A percentile compares a stretch with the other conserved stretches of the same genome.
Evolutionary conservation across 1,140 invertebrate genomes (phyloP).

Genomic region (Pogonus chalceus): DNA sequence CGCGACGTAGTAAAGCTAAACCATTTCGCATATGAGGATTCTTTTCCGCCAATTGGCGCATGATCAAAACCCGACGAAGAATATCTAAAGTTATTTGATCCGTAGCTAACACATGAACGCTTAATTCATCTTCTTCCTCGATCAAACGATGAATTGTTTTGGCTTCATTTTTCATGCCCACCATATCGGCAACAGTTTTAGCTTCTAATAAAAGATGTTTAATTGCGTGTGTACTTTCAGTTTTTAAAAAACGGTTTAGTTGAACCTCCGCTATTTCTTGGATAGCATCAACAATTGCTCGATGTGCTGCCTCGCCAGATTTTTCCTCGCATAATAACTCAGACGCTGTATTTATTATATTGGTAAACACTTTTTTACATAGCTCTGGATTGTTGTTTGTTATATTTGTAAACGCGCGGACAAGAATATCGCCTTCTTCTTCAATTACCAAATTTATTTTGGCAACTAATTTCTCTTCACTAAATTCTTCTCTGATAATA

Average conservation of each 20-base stretch:
- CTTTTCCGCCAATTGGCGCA: constrained; percentile 58
- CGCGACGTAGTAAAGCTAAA: constrained; percentile 47
- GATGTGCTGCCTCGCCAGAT: constrained; percentile 24
- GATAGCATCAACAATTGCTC: constrained; percentile 25
- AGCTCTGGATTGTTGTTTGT: constrained; percentile 30
- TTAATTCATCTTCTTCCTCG: constrained; percentile 47
- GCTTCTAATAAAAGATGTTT: constrained; percentile 52
- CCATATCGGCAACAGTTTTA: constrained; percentile 54
- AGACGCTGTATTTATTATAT: constrained; percentile 22
- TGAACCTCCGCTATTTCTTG: constrained; percentile 34
- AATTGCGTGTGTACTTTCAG: constrained; percentile 14
- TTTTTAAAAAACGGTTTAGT: constrained; percentile 36
- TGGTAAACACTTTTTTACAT: constrained; percentile 14
- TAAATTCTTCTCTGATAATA: constrained; percentile 17
- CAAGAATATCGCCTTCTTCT: constrained; percentile 17
- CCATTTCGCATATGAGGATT: constrained; percentile 49
- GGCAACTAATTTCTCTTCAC: constrained; percentile 11
- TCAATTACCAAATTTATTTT: constrained; percentile 13
- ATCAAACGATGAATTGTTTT: constrained; percentile 37
- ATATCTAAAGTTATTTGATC: constrained; percentile 55
- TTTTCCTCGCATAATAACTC: constrained; percentile 20
- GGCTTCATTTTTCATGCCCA: constrained; percentile 55
- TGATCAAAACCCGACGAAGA: constrained; percentile 58
- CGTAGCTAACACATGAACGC: constrained; percentile 43
- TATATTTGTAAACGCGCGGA: constrained; percentile 28